phyloP scores from a whole-genome alignment of 2,888 invertebrate genomes.

The Drosophila tripunctata region DNA sequence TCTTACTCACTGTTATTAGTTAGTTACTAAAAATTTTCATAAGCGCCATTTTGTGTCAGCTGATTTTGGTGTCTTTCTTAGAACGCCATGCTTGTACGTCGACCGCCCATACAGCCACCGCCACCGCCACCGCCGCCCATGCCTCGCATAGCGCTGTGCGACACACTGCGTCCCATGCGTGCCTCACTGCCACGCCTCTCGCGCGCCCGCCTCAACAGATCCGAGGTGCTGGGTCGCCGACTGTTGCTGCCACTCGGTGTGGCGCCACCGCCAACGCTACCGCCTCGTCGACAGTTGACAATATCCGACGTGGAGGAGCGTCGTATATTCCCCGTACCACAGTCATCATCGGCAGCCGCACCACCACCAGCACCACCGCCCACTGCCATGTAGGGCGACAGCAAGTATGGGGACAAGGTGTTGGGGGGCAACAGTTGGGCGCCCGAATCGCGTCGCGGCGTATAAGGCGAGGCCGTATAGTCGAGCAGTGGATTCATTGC shows the following conservation, averaged over 20 bases:
- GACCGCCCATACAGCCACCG: constrained; percentile 72
- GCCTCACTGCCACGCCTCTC: constrained; percentile 83
- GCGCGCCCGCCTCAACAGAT: constrained; percentile 82
- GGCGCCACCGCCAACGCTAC: constrained; percentile 71
- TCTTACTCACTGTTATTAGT: constrained; percentile 29
- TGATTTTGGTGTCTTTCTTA: constrained; percentile 53
- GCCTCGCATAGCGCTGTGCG: constrained; percentile 80
- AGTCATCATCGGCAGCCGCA: constrained; percentile 18
- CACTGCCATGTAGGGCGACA: constrained; percentile 76
- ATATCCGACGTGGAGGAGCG: constrained; percentile 84
- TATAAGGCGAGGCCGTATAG: constrained; percentile 82
- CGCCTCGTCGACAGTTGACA: constrained; percentile 77
- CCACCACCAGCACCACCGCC: constrained; percentile 5
- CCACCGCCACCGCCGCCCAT: constrained; percentile 61
- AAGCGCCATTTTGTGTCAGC: constrained; percentile 70
- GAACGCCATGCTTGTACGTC: constrained; percentile 84
- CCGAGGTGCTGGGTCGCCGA: constrained; percentile 83
- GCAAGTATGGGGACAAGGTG: constrained; percentile 81
- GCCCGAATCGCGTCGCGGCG: constrained; percentile 78
- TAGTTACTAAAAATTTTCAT: constrained; percentile 60
- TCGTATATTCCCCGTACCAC: constrained; percentile 75
- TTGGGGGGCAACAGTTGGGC: constrained; percentile 71
- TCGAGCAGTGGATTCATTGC: constrained; percentile 79
- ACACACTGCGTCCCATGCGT: constrained; percentile 83
- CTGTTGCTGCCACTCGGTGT: constrained; percentile 74